Base-by-base conservation (phyloP, 2,113 vertebrate species). In the Myotis brandtii region DNA sequence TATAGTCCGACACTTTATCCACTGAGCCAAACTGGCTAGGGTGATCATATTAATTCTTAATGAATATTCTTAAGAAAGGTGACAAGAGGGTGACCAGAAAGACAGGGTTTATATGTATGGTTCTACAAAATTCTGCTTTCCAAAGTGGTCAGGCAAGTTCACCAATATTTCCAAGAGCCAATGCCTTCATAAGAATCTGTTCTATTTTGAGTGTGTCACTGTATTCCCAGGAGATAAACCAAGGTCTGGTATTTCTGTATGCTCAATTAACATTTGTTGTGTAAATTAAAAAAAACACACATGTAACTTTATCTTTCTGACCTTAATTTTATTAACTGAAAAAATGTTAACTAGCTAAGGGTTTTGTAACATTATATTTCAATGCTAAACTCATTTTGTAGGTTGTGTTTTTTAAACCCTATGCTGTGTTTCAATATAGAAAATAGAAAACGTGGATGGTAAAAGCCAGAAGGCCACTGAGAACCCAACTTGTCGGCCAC, bases 291-390 rank as follows among this genome's bases (percentile, higher is more conserved):
- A 37, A 84, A 70, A 5, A 91, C 79, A 11, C 12, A 76, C 9
- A 72, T 11, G 16, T 76, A 84, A 81, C n/a, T 72, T 84, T 90
- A 62, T 92, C 52, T 93, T 86, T 79, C 70, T 88, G 52, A 73
- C 17, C 32, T 95, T 46, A 89, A 62, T 83, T 89, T 86, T 79
- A 27, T 75, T 56, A 88, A 66, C 18, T 66, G 34, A 75, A 64
- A 93, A 84, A 96, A 87, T 32, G 1, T 3, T 21, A 20, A 64
- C 30, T 20, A 89, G 9, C 16, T 66, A 72, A 76, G 2, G 7
- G 20, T 64, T 93, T 92, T 73, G 1, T 50, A 70, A 76, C 14
- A 92, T 89, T 88, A 72, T 62, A 50, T 77, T 89, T 66, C 84
- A n/a, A 62, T 79, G 46, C 27, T 79, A 95, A 62, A 3, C 40